These are phyloP conservation scores for Tautogolabrus adspersus DNA, from an alignment of 2,113 vertebrate species.

Conservation along the genomic window DNA sequence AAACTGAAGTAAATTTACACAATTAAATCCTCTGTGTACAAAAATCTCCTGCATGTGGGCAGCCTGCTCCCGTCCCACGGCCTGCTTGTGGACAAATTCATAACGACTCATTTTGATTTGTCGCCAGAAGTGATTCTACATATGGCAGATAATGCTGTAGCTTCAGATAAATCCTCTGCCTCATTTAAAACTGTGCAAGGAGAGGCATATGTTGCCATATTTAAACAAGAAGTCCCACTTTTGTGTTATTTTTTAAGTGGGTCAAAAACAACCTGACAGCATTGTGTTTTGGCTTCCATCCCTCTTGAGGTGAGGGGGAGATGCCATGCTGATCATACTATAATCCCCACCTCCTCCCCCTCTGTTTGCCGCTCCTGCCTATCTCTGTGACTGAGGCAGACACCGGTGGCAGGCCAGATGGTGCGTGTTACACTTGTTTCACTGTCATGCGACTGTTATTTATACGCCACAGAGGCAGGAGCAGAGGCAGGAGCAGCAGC, in stretches of 20 bases:
- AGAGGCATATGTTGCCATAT: slow-evolving; percentile 5
- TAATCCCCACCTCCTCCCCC: slow-evolving; percentile 21
- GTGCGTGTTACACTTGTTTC: slow-evolving; percentile 79
- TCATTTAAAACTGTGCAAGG: background rate
- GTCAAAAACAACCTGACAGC: background rate
- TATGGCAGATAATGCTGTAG: slow-evolving; percentile 38
- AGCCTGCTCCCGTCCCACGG: slow-evolving; percentile 34
- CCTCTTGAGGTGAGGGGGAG: slow-evolving; percentile 31
- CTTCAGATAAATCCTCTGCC: slow-evolving; percentile 33
- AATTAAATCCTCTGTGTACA: background rate
- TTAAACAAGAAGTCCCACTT: background rate
- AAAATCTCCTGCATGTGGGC: slow-evolving; percentile 25
- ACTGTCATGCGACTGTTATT: slow-evolving; percentile 73
- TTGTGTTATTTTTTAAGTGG: slow-evolving; percentile 37
- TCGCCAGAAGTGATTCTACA: slow-evolving; percentile 58
- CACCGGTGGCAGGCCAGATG: slow-evolving; percentile 75
- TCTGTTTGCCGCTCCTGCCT: slow-evolving; percentile 22
- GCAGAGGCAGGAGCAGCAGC: slow-evolving; percentile 28
- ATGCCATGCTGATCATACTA: slow-evolving; percentile 37
- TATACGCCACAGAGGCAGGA: slow-evolving; percentile 67
- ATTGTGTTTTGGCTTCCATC: slow-evolving; percentile 25
- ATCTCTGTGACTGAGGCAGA: slow-evolving; percentile 62
- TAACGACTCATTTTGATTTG: slow-evolving; percentile 62
- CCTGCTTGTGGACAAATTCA: slow-evolving; percentile 60
- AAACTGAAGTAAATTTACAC: slow-evolving; percentile 20